These are phyloP conservation scores for Nasonia vitripennis DNA, from an alignment of 1,140 invertebrate genomes.

Conservation along the genomic window DNA sequence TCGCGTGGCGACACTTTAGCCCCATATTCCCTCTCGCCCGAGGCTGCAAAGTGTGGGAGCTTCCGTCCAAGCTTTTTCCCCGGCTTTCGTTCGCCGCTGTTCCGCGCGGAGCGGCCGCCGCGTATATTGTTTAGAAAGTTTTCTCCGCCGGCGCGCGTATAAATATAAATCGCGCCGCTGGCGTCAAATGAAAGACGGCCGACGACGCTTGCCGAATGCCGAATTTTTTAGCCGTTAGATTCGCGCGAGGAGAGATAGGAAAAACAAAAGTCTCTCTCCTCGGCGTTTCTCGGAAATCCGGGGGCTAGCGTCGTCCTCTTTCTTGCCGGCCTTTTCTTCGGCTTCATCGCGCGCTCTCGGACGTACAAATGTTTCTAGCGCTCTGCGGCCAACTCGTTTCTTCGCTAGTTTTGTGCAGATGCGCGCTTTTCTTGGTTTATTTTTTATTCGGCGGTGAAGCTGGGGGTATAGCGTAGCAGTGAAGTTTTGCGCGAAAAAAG, in stretches of 20 bases:
- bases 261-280: not conserved
- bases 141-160: constrained; percentile 19
- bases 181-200: constrained; percentile 32
- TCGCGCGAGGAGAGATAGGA: not conserved
- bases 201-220: constrained; percentile 23
- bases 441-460: not conserved
- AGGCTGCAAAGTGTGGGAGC: not conserved
- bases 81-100: not conserved
- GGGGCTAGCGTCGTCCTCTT: not conserved
- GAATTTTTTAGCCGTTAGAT: constrained; percentile 36
- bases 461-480: not conserved
- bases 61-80: not conserved
- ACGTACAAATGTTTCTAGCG: not conserved
- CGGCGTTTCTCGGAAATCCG: not conserved
- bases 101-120: no score
- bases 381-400: not conserved
- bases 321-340: constrained; percentile 6
- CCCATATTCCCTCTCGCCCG: constrained; percentile 14
- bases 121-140: constrained; percentile 48
- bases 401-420: not conserved
- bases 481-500: not conserved
- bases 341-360: not conserved
- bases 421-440: not conserved
- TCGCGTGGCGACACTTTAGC: constrained; percentile 14
- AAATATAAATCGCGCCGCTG: constrained; percentile 44